A percentile compares a stretch with the other conserved stretches of the same genome.
These are phyloP conservation scores for Indicator indicator DNA, from an alignment of 2,113 vertebrate species.

Conservation along the genomic window DNA sequence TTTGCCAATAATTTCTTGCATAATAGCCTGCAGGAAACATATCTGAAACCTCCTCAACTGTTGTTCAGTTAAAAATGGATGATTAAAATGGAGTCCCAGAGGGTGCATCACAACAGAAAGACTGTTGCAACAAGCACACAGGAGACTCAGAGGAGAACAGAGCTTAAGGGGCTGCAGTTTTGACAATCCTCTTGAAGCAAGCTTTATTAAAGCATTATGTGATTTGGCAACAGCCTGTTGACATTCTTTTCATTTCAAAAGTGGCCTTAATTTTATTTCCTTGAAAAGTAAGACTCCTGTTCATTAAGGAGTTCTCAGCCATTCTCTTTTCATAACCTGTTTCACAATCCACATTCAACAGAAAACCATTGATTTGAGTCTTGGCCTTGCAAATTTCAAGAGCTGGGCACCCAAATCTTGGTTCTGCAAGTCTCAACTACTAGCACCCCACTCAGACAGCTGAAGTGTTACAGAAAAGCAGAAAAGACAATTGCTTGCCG, in stretches of 20 bases:
- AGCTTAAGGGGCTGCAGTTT: background rate
- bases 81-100: background rate
- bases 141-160: background rate
- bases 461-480: background rate
- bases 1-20: background rate
- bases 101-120: background rate
- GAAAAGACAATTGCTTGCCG: background rate
- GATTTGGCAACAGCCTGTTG: background rate
- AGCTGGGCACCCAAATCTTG: background rate
- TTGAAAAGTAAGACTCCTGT: constrained; percentile 9
- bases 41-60: background rate
- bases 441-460: background rate
- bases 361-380: background rate
- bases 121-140: background rate
- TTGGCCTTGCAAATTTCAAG: background rate
- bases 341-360: background rate
- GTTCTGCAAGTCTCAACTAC: background rate
- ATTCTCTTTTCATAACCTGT: background rate
- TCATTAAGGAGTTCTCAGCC: background rate
- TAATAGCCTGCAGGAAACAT: background rate
- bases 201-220: background rate
- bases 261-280: background rate
- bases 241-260: constrained; percentile 2
- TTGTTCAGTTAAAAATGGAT: background rate
- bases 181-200: background rate